phyloP scores from a whole-genome alignment of 2,888 invertebrate species.

The Saturnia japonica region DNA sequence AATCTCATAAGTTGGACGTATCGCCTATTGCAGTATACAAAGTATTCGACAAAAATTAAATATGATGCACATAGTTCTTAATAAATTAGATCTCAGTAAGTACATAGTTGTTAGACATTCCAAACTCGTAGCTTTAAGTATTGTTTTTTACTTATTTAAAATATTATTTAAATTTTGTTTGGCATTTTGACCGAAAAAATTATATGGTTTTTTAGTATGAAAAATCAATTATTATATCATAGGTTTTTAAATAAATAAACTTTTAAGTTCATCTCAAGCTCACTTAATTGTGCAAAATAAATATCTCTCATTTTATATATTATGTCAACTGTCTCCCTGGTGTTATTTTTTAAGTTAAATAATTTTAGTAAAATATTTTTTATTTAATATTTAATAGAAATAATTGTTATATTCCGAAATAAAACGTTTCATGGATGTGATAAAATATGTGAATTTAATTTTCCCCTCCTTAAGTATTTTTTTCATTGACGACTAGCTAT shows the following conservation, averaged over 20 bases:
- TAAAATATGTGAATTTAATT: neutral
- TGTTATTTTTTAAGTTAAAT: neutral
- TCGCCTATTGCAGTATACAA: neutral
- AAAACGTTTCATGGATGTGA: slow-evolving; percentile 8
- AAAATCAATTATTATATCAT: neutral
- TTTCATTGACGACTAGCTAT: too few relatives aligned
- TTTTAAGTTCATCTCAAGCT: too few relatives aligned
- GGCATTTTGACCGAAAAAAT: neutral
- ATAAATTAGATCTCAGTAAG: neutral
- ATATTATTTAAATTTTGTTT: neutral
- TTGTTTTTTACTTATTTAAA: neutral
- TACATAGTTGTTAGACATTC: slow-evolving; percentile 6
- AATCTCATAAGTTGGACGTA: slow-evolving; percentile 8
- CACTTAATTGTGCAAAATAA: too few relatives aligned
- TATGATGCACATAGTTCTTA: neutral
- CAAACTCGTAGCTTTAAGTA: neutral
- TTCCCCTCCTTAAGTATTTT: neutral
- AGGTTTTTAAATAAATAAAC: neutral
- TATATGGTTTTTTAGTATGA: too few relatives aligned
- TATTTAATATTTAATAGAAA: slow-evolving; percentile 18
- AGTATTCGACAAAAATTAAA: neutral
- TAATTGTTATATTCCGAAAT: slow-evolving; percentile 19
- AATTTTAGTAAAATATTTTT: neutral
- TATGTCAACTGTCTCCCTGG: neutral
- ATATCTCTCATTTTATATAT: neutral